A percentile compares a stretch with the other conserved stretches of the same genome.
phyloP scores from a whole-genome alignment of 2,888 invertebrate species.

The Xestia ashworthii region DNA sequence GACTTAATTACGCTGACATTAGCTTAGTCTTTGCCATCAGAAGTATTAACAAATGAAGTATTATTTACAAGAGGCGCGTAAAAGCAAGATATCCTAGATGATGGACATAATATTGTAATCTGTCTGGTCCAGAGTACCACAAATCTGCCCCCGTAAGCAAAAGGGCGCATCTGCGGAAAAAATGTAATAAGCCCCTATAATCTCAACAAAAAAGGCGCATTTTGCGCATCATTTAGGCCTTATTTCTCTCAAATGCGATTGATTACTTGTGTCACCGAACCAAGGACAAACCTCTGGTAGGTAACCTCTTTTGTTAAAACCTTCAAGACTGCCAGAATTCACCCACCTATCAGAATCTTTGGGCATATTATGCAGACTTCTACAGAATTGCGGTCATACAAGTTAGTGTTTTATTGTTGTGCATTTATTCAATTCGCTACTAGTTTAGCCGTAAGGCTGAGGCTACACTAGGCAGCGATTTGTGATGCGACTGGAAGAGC shows the following conservation, averaged over 20 bases:
- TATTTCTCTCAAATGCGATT: background rate
- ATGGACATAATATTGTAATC: background rate
- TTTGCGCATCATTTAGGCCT: background rate
- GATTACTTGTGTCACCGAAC: background rate
- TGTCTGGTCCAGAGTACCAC: background rate
- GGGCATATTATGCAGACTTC: too few species aligned
- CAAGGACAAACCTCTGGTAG: background rate
- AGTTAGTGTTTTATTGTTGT: conserved; percentile 21
- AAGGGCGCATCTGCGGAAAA: background rate
- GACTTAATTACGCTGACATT: background rate
- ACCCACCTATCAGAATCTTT: background rate
- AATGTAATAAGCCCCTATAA: background rate
- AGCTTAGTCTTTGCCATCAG: background rate
- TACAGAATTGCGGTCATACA: conserved; percentile 12
- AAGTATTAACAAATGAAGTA: background rate
- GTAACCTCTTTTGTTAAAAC: background rate
- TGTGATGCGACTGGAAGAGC: too few species aligned
- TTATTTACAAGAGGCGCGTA: background rate
- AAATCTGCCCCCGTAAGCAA: background rate
- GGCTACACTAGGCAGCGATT: too few species aligned
- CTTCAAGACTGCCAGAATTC: background rate
- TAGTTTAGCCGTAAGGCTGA: conserved; percentile 14
- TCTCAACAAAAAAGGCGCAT: background rate
- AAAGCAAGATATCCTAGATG: background rate
- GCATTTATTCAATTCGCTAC: conserved; percentile 42